Base-by-base conservation (phyloP, 2,797 vertebrate species). In the Sarcoramphus papa region DNA sequence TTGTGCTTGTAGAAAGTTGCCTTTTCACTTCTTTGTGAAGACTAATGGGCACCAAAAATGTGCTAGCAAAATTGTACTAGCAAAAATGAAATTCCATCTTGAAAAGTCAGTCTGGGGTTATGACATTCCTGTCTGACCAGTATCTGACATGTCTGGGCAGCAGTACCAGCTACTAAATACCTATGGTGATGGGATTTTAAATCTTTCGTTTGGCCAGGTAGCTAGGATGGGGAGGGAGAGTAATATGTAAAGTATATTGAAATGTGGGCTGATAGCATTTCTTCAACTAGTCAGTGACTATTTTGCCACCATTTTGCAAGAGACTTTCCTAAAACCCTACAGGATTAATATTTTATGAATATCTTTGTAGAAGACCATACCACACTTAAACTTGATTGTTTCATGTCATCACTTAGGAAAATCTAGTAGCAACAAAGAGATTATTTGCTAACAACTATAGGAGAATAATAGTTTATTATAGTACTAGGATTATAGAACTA, bases 391-490 rank as follows among this genome's bases (percentile, higher is more conserved):
- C 28, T n/a, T 41, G 31, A 45, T 80, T 65, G 25, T 88, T 93
- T 83, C 33, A 9, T 77, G 35, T 68, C 68, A 74, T 93, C 84
- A n/a, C 64, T 59, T 70, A 77, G 68, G 68, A 85, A 82, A 92
- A 80, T 56, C 27, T 60, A 31, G 35, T 7, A 85, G 60, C 72
- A 91, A 76, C 78, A 72, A 59, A 86, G 80, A 76, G 56, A 37
- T 68, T 91, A 74, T 82, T 95, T 96, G 60, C 75, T 85, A 62
- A 59, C 50, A 87, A 14, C 48, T 70, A 3, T 0, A 70, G 86
- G 18, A 83, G 72, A 95, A 77, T 83, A 91, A 75, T 30, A 84
- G 76, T 93, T 95, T 79, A 90, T 90, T 94, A 54, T 73, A 95
- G 86, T 6, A 45, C 51, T 31, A 23, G 88, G 74, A 94, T 85